Base-by-base conservation (phyloP, 2,888 invertebrate species). In the Galeruca laticollis region DNA sequence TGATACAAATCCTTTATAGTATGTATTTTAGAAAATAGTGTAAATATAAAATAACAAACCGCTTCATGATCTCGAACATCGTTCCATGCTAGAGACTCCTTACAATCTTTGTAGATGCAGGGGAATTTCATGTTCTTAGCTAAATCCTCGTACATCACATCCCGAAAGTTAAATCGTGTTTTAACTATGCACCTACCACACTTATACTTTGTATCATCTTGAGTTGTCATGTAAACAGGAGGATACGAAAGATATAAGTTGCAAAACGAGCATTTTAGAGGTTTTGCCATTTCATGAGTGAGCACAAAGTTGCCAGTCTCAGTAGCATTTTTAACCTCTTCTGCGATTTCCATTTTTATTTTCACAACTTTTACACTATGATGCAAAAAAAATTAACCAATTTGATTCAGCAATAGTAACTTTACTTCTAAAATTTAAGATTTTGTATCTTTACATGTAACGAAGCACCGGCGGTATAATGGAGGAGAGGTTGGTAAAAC, bases 101-200 rank as follows among this genome's bases (percentile, higher is more conserved):
- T 33, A 33, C 75, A 75, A 18, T 57, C 59, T 47, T 73, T 70
- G 43, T 69, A 71, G 15, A 70, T 66, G 31, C 75, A 75, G 10
- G 75, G 75, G 54, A 75, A 75, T 18, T 66, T 69, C 73, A 73
- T 75, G 59, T 70, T 56, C 40, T 63, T 73, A 3, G 75, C 75
- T 21, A 75, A 66, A 35, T 71, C 73, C 33, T 75, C 75, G 33
- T 73, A 75, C 64, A 71, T 69, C 4, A 61, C 15, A 35, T 68
- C 70, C 21, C 71, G 65, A 40, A 68, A 60, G 2, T 67, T 67
- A 9, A 71, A 59, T 20, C 69, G 66, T 5, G 73, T 75, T 40
- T 70, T 69, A 43, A 73, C 60, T 43, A 49, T 62, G 52, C 75
- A 75, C 49, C 75, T 75, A 10, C 70, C 75, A 56, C 75, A 75